Conservation (phyloP, 2,797 vertebrate genomes). For the Muscicapa striata region DNA sequence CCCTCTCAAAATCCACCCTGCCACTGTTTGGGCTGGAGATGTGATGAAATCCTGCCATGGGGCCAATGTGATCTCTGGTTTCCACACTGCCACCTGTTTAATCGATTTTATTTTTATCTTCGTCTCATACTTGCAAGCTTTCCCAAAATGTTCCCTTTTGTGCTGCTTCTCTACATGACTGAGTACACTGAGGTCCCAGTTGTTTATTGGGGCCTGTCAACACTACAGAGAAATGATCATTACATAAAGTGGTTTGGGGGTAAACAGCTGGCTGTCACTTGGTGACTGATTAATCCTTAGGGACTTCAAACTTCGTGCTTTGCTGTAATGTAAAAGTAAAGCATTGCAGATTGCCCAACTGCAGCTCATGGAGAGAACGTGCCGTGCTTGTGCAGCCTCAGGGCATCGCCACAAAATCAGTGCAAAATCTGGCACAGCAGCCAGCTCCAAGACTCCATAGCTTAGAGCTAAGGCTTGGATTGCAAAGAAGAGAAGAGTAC, state of each 20-base stretch:
- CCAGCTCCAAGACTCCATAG: neutral
- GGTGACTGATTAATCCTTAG: slow-evolving; percentile 25
- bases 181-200: neutral
- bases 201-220: slow-evolving; percentile 2
- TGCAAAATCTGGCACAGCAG: slow-evolving; percentile 34
- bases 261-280: slow-evolving; percentile 39
- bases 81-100: neutral
- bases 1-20: neutral
- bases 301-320: neutral
- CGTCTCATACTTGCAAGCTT: neutral
- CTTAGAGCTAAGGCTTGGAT: slow-evolving; percentile 27
- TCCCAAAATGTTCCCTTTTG: slow-evolving; percentile 1
- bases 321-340: neutral
- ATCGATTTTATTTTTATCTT: neutral
- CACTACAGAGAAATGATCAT: neutral
- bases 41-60: neutral
- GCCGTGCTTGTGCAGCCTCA: slow-evolving; percentile 13
- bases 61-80: neutral
- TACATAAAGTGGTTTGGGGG: neutral
- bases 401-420: slow-evolving; percentile 41
- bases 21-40: neutral
- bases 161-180: neutral
- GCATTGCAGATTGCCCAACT: slow-evolving; percentile 24
- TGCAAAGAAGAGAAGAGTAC: neutral
- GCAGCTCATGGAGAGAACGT: slow-evolving; percentile 4